Base-by-base conservation (phyloP, 2,113 vertebrate species). In the Cochlearius cochlearius region DNA sequence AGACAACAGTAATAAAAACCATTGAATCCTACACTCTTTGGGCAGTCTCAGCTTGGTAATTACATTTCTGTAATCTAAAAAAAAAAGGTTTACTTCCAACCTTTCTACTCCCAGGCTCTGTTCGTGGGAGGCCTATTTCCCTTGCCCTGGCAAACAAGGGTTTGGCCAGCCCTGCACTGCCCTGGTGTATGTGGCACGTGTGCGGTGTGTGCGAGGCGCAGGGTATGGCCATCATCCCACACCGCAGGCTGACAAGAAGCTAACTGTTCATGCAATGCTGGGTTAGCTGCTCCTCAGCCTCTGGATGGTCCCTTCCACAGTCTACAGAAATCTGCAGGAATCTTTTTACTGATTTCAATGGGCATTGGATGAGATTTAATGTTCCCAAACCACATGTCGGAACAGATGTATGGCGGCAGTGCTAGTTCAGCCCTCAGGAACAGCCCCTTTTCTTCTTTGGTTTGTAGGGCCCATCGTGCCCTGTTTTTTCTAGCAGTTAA, bases 131-230 rank as follows among this genome's bases (percentile, higher is more conserved):
- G 39, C 74, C 39, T 1, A 0, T 26, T 63, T 27, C 43, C 23
- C 29, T 8, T 16, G 53, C 43, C 43, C 55, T 34, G 15, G 21
- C 1, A 10, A 30, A 30, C 23, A 22, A 32, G 60, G 19, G 17
- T 58, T 59, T 25, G 34, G 55, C 58, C 88, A 63, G 62, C 47
- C 30, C 69, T 60, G 29, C 1, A 5, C 83, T 86, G 66, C 26
- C 32, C 32, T 50, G 30, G 64, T 7, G 1, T 5, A 17, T 13
- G 72, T 43, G 36, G 19, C 2, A 34, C 1, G 0, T 12, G 39
- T 20, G 58, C 6, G 12, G 30, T 5, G 32, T 11, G 49, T 10
- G 55, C 1, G 2, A 26, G 55, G 77, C 4, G 6, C 60, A 10
- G 60, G 63, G 36, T 16, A 50, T 0, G 6, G 72, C 64, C 60